Evolutionary conservation across 2,888 invertebrate species (phyloP), one percentile per base, ranked within the genome.

Genomic region (Aporophyla nigra): DNA sequence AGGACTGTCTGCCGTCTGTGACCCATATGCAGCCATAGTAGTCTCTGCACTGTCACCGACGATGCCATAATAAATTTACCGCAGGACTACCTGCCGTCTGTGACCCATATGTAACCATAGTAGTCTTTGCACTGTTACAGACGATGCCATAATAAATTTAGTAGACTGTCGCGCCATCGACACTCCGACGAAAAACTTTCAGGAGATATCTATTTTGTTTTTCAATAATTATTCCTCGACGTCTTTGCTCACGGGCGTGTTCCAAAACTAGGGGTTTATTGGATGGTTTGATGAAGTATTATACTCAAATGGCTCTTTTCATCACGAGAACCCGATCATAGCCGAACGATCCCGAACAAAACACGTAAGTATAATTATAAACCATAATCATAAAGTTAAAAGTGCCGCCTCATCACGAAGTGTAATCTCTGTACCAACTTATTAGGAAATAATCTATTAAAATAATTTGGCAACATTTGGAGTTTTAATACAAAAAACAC

Each of bases 401-500:
- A 4, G 1, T n/a, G 21, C 10, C 49, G 21, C 10, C 49, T 65
- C 43, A 74, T 74, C 53, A 78, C 7, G 54, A 61, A 61, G 9
- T 33, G 53, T 33, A 33, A 70, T 40, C n/a, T 71, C 14, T 71
- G 72, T 53, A 12, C 43, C 16, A 79, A 63, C n/a, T 33, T 78
- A 33, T 72, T 58, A 71, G 7, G 46, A 71, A 72, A 78, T 5
- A 59, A 56, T 58, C 58, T 24, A 65, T 53, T 46, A 53, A 71
- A 77, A 63, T 58, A 53, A 53, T 65, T 69, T 63, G 7, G 24
- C 19, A 74, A 79, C 63, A 75, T 79, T 74, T 63, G 53, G 6
- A 53, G 24, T 54, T 56, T 65, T 27, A 70, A 61, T 65, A 54
- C 40, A 65, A 71, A 79, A 33, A 76, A 68, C 61, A 43, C 19